Conservation (phyloP, 2,888 invertebrate species). For the Oligia latruncula region DNA sequence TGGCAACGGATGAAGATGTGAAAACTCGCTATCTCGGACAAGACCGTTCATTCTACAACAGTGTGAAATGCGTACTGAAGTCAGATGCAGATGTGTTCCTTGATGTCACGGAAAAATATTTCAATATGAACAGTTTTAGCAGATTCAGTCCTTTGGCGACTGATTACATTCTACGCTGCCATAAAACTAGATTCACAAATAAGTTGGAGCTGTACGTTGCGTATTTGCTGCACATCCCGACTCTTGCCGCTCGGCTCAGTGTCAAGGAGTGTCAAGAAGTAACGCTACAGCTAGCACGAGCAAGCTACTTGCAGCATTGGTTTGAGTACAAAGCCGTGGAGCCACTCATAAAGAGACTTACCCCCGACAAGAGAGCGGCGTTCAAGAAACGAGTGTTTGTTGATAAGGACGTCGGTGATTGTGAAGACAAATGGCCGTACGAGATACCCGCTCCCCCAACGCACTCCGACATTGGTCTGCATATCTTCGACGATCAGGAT, state of each 20-base stretch:
- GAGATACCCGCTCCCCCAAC: constrained; percentile 50
- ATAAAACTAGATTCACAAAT: constrained; percentile 71
- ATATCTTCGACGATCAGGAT: constrained; percentile 51
- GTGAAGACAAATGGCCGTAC: constrained; percentile 71
- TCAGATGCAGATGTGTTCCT: constrained; percentile 71
- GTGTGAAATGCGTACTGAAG: constrained; percentile 74
- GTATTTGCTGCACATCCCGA: constrained; percentile 72
- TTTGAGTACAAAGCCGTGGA: constrained; percentile 76
- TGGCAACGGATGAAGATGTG: constrained; percentile 65
- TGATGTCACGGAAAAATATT: constrained; percentile 76
- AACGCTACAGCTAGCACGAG: constrained; percentile 71
- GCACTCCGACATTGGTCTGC: background rate
- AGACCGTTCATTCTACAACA: constrained; percentile 68
- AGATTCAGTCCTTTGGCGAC: constrained; percentile 69
- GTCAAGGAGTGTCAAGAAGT: constrained; percentile 74
- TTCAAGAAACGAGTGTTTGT: constrained; percentile 77
- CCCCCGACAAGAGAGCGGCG: constrained; percentile 64
- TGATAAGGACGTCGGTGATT: constrained; percentile 70
- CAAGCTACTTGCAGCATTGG: constrained; percentile 72
- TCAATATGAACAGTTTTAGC: constrained; percentile 52
- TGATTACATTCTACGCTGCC: constrained; percentile 71
- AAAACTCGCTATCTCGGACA: constrained; percentile 64
- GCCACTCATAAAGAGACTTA: constrained; percentile 74
- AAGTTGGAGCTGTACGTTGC: constrained; percentile 77
- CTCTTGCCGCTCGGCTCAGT: constrained; percentile 72